phyloP scores from a whole-genome alignment of 1,140 invertebrate genomes.

The Tetragnatha versicolor region DNA sequence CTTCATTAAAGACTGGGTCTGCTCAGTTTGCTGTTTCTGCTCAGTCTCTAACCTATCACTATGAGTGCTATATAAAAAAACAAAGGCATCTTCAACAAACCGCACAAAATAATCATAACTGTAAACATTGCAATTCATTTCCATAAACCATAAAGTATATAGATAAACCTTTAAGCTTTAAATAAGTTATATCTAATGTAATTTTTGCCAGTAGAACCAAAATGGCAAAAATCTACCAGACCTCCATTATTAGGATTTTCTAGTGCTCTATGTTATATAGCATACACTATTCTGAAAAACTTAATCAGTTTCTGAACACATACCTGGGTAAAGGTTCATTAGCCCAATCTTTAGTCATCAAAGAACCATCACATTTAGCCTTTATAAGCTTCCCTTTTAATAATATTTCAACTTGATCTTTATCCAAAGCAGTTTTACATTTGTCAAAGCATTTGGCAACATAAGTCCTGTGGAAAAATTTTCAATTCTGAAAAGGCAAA shows the following conservation, averaged over 20 bases:
- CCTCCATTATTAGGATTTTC: too few species aligned
- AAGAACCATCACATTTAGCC: slow-evolving; percentile 81
- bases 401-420: slow-evolving; percentile 92
- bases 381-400: slow-evolving; percentile 91
- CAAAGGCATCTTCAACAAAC: too few species aligned
- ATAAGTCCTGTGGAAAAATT: slow-evolving; percentile 67
- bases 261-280: too few species aligned
- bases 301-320: too few species aligned
- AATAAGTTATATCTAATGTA: too few species aligned
- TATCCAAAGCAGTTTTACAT: slow-evolving; percentile 84
- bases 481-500: not conserved
- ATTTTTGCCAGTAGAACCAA: too few species aligned
- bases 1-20: not conserved
- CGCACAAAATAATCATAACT: too few species aligned
- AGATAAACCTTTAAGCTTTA: too few species aligned
- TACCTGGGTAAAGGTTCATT: slow-evolving; percentile 81
- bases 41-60: slow-evolving; percentile 41
- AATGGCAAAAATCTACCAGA: too few species aligned
- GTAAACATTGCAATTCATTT: too few species aligned
- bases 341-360: slow-evolving; percentile 90
- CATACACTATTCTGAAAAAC: too few species aligned
- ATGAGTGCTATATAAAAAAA: slow-evolving; percentile 26
- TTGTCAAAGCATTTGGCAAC: slow-evolving; percentile 90
- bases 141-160: too few species aligned
- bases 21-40: not conserved